Evolutionary conservation across 2,888 invertebrate genomes (phyloP), one percentile per base, ranked within the genome.

Genomic region (Platycheirus albimanus): DNA sequence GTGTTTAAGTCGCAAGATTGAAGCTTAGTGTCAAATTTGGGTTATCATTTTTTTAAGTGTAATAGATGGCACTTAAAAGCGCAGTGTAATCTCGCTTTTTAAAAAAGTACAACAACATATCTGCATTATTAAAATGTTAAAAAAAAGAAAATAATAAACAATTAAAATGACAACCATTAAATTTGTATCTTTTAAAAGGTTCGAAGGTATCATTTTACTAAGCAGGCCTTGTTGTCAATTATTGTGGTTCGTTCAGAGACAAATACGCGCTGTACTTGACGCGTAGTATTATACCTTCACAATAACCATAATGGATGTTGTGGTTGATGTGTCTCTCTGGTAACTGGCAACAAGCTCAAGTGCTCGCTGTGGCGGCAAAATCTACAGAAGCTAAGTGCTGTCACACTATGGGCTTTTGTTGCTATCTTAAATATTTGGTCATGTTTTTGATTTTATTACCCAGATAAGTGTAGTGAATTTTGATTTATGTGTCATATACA

Each of bases 371-470:
- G 10, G 56, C 38, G 33, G 28, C 13, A 28, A 38, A 28, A 11
- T 77, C 45, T 49, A 61, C 77, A 81, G 77, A 72, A 81, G 77
- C 71, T 67, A 77, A 81, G 81, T 81, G 81, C 81, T 77, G 77
- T 81, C 81, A 81, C 52, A 71, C 24, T 41, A 49, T 51, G 20
- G 19, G 58, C 58, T 41, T 66, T 71, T 81, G 81, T 71, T 61
- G 66, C 30, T 81, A 67, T 77, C 61, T 61, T 36, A 61, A 77
- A 77, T 71, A 58, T 67, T 81, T 71, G 77, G 71, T 77, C 77
- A 77, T 81, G 71, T 81, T 72, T 77, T 63, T 30, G 63, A 61
- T 66, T 77, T 81, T 67, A 77, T 67, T 61, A 70, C 61, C 3
- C 41, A 69, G 79, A 80, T 78, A 63, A 24, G 36, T 41, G 24